phyloP scores from a whole-genome alignment of 2,113 vertebrate genomes.

The Planiliza haematocheilus region DNA sequence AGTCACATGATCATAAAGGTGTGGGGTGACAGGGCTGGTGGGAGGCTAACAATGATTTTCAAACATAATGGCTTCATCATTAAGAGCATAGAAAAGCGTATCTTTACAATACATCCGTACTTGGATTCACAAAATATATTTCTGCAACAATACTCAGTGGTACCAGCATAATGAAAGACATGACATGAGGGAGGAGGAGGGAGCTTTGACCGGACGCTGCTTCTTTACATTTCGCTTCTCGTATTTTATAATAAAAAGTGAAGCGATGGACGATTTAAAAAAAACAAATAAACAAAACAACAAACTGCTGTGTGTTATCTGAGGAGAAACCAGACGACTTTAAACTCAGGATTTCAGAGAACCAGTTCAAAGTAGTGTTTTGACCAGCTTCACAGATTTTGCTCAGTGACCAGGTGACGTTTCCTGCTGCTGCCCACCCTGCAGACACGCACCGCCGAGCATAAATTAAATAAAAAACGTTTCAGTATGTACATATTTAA shows the following conservation, averaged over 20 bases:
- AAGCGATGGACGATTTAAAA: constrained; percentile 13
- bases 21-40: background rate
- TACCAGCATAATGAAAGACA: constrained; percentile 30
- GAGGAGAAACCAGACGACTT: constrained; percentile 21
- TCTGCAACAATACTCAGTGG: constrained; percentile 21
- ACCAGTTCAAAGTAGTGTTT: constrained; percentile 11
- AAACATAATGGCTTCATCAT: constrained; percentile 44
- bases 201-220: no score
- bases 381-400: background rate
- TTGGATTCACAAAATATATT: constrained; percentile 32
- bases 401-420: background rate
- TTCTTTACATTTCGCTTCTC: background rate
- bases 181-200: constrained; percentile 24
- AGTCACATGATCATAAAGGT: background rate
- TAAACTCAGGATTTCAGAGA: background rate
- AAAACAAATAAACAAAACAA: background rate
- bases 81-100: constrained; percentile 35
- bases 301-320: background rate
- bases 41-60: constrained; percentile 14
- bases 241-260: constrained; percentile 16
- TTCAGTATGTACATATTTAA: constrained; percentile 5
- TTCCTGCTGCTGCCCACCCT: background rate
- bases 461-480: background rate
- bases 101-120: constrained; percentile 19
- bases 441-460: no score